Evolutionary conservation across 2,797 vertebrate genomes (phyloP).

Genomic region (Danio kyathit): DNA sequence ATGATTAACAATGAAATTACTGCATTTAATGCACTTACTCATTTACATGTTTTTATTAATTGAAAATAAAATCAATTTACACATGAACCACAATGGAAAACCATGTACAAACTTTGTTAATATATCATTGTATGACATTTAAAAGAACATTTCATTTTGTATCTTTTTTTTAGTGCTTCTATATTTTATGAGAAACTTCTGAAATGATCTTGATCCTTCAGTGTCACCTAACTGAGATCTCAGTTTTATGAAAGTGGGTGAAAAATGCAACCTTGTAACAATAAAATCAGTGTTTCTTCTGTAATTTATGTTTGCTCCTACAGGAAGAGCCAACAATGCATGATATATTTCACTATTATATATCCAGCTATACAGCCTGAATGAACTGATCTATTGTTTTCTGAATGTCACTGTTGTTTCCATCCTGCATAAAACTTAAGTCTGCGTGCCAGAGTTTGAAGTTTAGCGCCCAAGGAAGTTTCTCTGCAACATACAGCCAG

Average conservation of each 20-base stretch:
- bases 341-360: background rate
- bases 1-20: no score
- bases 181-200: no score
- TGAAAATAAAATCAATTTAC: no score
- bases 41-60: no score
- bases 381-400: constrained; percentile 18
- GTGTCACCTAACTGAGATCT: background rate
- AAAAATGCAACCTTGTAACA: background rate
- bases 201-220: background rate
- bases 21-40: no score
- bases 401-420: constrained; percentile 26
- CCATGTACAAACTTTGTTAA: no score
- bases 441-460: constrained; percentile 23
- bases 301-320: background rate
- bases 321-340: background rate
- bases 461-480: background rate
- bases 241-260: background rate
- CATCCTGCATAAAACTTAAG: background rate
- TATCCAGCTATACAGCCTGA: constrained; percentile 1
- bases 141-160: no score
- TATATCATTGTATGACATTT: no score
- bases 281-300: background rate
- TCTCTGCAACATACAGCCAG: background rate
- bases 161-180: no score
- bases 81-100: no score